Base-by-base conservation (phyloP, 2,113 vertebrate species). In the Phyllostomus hastatus region DNA sequence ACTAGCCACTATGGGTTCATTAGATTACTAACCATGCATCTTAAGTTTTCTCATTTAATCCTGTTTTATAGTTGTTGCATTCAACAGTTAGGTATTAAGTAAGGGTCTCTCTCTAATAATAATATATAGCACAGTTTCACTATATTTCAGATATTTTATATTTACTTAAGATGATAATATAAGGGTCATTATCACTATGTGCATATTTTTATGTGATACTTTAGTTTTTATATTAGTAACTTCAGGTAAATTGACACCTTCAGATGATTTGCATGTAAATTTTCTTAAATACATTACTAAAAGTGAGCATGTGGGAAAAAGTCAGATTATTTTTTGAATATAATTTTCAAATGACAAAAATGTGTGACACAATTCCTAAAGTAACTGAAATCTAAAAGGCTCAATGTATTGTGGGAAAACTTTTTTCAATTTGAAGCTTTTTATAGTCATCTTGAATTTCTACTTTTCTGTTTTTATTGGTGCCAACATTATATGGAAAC, bases 391-490 rank as follows among this genome's bases (percentile, higher is more conserved):
- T 82, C 91, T 52, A 15, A n/a, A 89, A 48, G 46, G 20, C 1
- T 9, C 80, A 61, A 83, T 50, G 52, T 46, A 57, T 48, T 83
- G 61, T 94, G 69, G 9, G 61, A 28, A 46, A 50, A 5, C 43
- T 67, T 72, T 92, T 91, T 64, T 57, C 38, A 92, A 10, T 57
- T 78, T 61, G 19, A 88, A 95, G 24, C 26, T 85, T 93, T 94
- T 79, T 80, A 70, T 87, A 35, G 64, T 90, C 28, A 87, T 92
- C 35, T 95, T 94, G 75, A 35, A 54, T 85, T 94, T 92, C 72
- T 94, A n/a, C 70, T 97, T 95, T 83, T 81, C 61, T 86, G 41
- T 66, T 95, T 90, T 96, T 91, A 91, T 92, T 94, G 64, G 72
- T 82, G 66, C 54, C 10, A 35, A 66, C 46, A n/a, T 61, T 95